Base-by-base conservation (phyloP, 2,797 vertebrate genomes). In the Sphaeramia orbicularis region DNA sequence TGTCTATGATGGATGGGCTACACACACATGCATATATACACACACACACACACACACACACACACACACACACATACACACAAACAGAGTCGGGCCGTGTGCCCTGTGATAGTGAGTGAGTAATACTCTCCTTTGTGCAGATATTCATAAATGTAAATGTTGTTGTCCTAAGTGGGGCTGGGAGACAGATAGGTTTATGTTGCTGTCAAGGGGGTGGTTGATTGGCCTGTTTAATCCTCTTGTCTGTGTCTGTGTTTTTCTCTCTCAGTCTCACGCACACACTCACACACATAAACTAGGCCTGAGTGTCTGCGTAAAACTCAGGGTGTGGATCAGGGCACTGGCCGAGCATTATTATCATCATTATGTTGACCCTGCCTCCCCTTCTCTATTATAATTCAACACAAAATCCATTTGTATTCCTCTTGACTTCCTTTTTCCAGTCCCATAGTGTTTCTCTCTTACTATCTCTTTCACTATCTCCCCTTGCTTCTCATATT, bases 81-180 rank as follows among this genome's bases (percentile, higher is more conserved):
- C 4, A 4, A 21, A 24, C 21, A 24, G 2, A 24, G 48, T 53
- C 53, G 10, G 38, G 44, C 49, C 42, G 19, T n/a, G 44, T 14
- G 12, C 50, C 43, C 59, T 11, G 56, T 71, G 78, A 76, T 78
- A 67, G 78, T 44, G 76, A 76, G 71, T 75, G 80, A 90, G 76
- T 68, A 69, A 87, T 71, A 48, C 72, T 65, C 71, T 63, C 49
- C 69, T 71, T 76, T 84, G 82, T 84, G 76, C 53, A 62, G 67
- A 85, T 83, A 85, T 88, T 87, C 84, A 86, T 76, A 79, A 85
- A 85, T 87, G 85, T 78, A 89, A 89, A 91, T 87, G 86, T 57
- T 80, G 79, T 85, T 81, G 79, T 87, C 65, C 68, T 74, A 50
- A 89, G 83, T 84, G 74, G 76, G 54, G 76, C 83, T 78, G 81